These are phyloP conservation scores for Steatornis caripensis DNA, from an alignment of 2,113 vertebrate species.

Conservation along the genomic window DNA sequence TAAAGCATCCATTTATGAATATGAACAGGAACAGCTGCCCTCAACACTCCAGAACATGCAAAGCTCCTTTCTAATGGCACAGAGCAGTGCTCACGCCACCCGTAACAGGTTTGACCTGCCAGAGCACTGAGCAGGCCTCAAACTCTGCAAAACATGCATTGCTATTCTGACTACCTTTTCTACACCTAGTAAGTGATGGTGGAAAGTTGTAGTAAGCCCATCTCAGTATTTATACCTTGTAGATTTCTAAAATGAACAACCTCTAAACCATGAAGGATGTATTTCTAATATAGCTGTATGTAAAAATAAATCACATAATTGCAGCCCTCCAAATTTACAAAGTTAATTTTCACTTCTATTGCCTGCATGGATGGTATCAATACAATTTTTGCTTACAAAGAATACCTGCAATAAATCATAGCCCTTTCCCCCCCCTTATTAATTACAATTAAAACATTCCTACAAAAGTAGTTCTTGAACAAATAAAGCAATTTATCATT, in stretches of 20 bases:
- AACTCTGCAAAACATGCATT: fast-evolving
- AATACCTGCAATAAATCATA: neutral
- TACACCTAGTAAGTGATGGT: neutral
- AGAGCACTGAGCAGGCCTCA: neutral
- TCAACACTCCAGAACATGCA: neutral
- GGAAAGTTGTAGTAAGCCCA: neutral
- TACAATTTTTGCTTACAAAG: neutral
- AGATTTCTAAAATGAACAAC: neutral
- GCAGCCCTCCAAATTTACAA: neutral
- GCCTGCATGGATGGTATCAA: neutral
- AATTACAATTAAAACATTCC: constrained; percentile 43
- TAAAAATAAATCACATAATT: neutral
- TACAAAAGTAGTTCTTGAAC: constrained; percentile 25
- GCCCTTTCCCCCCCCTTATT: neutral
- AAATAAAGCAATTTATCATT: constrained; percentile 48
- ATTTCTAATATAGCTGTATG: neutral
- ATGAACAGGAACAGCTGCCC: neutral
- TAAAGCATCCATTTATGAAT: neutral
- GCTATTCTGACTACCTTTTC: neutral
- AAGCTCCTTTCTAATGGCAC: neutral
- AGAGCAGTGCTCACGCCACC: neutral
- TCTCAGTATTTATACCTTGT: neutral
- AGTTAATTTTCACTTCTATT: neutral
- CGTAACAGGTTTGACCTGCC: neutral
- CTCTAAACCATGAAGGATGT: neutral